phyloP scores from a whole-genome alignment of 2,797 vertebrate species.

The Sebastiscus tertius region DNA sequence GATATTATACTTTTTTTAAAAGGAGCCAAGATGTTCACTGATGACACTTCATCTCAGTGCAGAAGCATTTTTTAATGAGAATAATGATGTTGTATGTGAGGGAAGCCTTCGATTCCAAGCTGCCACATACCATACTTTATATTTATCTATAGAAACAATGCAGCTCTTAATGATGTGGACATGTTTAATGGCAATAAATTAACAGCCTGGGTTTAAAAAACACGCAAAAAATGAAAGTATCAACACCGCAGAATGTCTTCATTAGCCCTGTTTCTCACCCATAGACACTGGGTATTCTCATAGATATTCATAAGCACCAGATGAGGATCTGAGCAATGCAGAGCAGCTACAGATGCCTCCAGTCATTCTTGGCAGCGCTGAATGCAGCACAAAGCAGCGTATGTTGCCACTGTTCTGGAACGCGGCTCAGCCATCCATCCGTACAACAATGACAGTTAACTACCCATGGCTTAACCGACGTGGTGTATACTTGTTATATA shows the following conservation, averaged over 20 bases:
- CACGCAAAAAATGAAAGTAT: conserved; percentile 24
- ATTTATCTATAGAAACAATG: conserved; percentile 38
- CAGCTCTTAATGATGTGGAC: conserved; percentile 48
- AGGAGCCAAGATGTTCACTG: conserved; percentile 52
- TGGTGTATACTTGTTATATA: conserved; percentile 65
- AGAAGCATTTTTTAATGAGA: conserved; percentile 57
- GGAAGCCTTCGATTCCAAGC: background rate
- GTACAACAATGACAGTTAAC: conserved; percentile 75
- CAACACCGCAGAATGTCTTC: conserved; percentile 70
- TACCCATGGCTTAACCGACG: conserved; percentile 69
- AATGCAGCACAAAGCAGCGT: conserved; percentile 74
- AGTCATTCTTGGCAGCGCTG: conserved; percentile 75
- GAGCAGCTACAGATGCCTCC: conserved; percentile 75
- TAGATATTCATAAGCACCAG: conserved; percentile 77
- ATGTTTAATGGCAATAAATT: conserved; percentile 40
- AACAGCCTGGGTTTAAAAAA: conserved; percentile 31
- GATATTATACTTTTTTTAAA: conserved; percentile 49
- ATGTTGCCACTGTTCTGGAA: conserved; percentile 75
- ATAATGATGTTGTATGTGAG: conserved; percentile 18
- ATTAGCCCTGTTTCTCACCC: conserved; percentile 72
- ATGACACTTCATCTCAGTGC: conserved; percentile 34
- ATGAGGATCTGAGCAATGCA: conserved; percentile 74
- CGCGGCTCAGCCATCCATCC: conserved; percentile 72
- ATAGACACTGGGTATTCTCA: conserved; percentile 64
- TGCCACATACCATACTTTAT: conserved; percentile 35